Evolutionary conservation across 2,113 vertebrate genomes (phyloP).

Genomic region (Peromyscus polionotus): DNA sequence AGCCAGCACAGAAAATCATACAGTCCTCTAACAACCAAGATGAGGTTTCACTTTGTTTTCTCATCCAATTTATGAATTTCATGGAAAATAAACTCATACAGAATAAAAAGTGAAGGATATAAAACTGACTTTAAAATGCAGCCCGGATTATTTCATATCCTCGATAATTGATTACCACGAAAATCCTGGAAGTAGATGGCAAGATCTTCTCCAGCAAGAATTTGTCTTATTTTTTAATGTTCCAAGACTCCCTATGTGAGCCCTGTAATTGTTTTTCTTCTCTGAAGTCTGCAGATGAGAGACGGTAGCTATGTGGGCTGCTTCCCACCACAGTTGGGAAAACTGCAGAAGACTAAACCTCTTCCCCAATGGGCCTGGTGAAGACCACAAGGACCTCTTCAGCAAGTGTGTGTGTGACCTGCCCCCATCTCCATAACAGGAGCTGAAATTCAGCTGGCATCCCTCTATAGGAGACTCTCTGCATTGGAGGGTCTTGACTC

Average conservation of each 20-base stretch:
- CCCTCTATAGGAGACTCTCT: neutral
- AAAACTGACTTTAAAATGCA: conserved; percentile 28
- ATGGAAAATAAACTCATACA: neutral
- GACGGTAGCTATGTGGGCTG: neutral
- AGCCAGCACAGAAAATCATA: conserved; percentile 48
- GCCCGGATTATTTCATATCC: neutral
- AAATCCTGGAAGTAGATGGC: conserved; percentile 18
- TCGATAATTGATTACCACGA: conserved; percentile 4
- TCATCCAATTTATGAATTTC: conserved; percentile 7
- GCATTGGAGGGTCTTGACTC: neutral
- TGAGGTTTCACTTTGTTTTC: neutral
- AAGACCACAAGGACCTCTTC: neutral
- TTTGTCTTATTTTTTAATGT: neutral
- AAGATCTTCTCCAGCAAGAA: conserved; percentile 35
- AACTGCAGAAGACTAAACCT: neutral
- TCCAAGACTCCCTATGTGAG: neutral
- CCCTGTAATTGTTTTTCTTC: neutral
- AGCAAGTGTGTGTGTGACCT: neutral
- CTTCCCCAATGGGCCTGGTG: neutral
- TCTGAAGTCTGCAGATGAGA: neutral
- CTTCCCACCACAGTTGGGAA: neutral
- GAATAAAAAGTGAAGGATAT: conserved; percentile 42
- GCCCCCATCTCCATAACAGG: neutral
- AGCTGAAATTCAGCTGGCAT: neutral
- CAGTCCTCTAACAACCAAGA: conserved; percentile 12